Conservation (phyloP, 2,888 invertebrate species). For the Carabus problematicus region DNA sequence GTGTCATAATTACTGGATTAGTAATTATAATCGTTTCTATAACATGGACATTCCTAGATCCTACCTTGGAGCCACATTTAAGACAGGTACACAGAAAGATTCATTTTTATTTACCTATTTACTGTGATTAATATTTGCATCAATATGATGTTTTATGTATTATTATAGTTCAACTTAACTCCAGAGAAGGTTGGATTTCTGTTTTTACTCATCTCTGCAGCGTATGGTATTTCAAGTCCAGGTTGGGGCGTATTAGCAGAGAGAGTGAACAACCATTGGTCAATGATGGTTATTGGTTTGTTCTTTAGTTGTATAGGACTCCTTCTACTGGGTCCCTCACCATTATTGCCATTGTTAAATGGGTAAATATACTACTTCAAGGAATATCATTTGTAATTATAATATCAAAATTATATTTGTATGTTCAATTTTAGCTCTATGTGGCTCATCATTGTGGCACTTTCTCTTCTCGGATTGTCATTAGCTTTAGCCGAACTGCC, state of each 20-base stretch:
- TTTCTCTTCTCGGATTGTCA: conserved; percentile 72
- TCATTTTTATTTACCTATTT: not conserved
- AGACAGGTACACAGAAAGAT: conserved; percentile 58
- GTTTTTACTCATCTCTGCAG: conserved; percentile 73
- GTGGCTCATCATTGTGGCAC: conserved; percentile 69
- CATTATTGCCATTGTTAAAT: conserved; percentile 63
- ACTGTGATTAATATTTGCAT: not conserved
- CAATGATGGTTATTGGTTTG: conserved; percentile 74
- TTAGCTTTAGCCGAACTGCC: conserved; percentile 75
- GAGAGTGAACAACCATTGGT: conserved; percentile 71
- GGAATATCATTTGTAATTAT: not conserved
- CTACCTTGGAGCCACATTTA: conserved; percentile 77
- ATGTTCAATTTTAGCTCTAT: conserved; percentile 68
- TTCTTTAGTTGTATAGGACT: conserved; percentile 67
- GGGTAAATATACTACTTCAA: conserved; percentile 59
- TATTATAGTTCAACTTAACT: conserved; percentile 67
- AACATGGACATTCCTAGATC: conserved; percentile 78
- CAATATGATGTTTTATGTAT: conserved; percentile 28
- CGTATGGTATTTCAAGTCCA: conserved; percentile 76
- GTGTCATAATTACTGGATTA: conserved; percentile 72
- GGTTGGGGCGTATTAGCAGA: conserved; percentile 76
- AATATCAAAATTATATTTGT: conserved; percentile 13
- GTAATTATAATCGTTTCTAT: conserved; percentile 75
- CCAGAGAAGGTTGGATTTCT: conserved; percentile 73
- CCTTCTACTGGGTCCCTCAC: conserved; percentile 72